Percentiles rank a stretch among this genome's conserved stretches.
Conservation (phyloP, 2,113 vertebrate genomes). For the Jaculus jaculus region DNA sequence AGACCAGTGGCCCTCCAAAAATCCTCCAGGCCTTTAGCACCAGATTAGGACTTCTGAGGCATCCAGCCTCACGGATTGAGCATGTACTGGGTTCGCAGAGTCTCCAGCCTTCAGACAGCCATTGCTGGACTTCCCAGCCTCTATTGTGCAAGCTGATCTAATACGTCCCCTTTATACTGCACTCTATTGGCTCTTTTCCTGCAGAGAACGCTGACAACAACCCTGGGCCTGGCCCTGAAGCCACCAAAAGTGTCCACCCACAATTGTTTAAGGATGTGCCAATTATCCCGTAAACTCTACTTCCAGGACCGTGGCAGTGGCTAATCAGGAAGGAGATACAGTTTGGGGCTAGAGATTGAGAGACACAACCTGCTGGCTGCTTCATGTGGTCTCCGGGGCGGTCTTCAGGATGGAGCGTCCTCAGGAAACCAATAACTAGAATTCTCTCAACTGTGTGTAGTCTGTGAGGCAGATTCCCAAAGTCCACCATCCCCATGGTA, state of each 20-base stretch:
- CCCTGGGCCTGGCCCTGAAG: background rate
- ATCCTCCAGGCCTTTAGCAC: too few species aligned
- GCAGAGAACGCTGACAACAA: too few species aligned
- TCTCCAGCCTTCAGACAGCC: too few species aligned
- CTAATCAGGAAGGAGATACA: background rate
- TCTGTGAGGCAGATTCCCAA: background rate
- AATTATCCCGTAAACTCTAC: background rate
- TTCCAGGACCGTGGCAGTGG: background rate
- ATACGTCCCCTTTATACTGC: too few species aligned
- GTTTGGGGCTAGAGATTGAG: background rate
- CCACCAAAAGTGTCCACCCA: background rate
- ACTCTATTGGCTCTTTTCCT: too few species aligned
- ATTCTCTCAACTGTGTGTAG: slow-evolving; percentile 18
- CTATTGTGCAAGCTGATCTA: too few species aligned
- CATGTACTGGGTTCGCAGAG: too few species aligned
- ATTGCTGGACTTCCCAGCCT: too few species aligned
- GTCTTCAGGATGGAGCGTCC: background rate
- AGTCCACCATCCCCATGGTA: background rate
- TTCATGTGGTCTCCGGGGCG: background rate
- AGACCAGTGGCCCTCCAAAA: too few species aligned
- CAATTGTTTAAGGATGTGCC: background rate
- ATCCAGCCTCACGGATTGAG: too few species aligned
- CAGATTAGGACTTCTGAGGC: too few species aligned
- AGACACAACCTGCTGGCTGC: background rate
- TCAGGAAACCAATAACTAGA: background rate